These are phyloP conservation scores for Orcinus orca DNA, from an alignment of 2,113 vertebrate species.

Conservation along the genomic window DNA sequence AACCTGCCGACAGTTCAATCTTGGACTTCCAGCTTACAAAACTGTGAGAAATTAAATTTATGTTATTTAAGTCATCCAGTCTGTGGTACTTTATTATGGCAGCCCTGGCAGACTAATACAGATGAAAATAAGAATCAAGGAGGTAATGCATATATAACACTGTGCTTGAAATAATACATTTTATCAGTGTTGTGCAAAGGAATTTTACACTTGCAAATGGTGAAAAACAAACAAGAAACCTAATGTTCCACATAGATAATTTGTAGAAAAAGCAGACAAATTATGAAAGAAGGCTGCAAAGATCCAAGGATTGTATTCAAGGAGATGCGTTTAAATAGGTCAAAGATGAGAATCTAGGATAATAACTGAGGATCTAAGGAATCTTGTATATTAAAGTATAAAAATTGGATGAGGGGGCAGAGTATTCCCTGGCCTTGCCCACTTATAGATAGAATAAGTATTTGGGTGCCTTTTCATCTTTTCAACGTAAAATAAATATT, in stretches of 20 bases:
- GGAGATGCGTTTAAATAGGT: not conserved
- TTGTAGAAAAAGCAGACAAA: not conserved
- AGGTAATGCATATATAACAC: not conserved
- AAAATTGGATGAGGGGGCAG: not conserved
- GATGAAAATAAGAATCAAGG: not conserved
- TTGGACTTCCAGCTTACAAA: not conserved
- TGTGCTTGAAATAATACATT: not conserved
- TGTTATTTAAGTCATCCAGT: not conserved
- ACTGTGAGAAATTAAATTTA: not conserved
- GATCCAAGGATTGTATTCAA: not conserved
- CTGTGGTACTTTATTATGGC: not conserved
- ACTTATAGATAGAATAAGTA: not conserved
- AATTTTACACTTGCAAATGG: not conserved
- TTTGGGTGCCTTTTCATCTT: not conserved
- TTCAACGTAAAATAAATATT: not conserved
- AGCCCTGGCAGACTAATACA: not conserved
- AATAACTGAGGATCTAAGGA: not conserved
- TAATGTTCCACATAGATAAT: not conserved
- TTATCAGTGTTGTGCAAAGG: not conserved
- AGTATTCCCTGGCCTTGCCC: fast-evolving
- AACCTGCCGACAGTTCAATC: not conserved
- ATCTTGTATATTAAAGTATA: not conserved
- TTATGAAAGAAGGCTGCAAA: not conserved
- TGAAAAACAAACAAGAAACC: not conserved
- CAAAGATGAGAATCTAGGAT: not conserved